Evolutionary conservation across 2,888 invertebrate species (phyloP).

Genomic region (Cylloceria caligata): DNA sequence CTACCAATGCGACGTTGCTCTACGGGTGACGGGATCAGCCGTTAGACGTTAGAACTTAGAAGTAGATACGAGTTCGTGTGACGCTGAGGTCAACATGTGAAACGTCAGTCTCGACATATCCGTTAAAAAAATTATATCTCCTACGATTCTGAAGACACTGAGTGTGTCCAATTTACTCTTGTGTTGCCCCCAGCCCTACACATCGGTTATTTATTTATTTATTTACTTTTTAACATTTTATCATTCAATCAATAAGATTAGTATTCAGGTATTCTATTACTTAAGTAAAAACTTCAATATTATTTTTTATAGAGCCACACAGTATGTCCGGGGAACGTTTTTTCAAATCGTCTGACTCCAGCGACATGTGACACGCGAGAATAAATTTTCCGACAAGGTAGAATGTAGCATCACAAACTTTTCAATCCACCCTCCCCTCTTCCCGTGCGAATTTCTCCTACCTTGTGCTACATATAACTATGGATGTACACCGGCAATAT

Average conservation of each 20-base stretch:
- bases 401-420: slow-evolving; percentile 16
- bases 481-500: background rate
- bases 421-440: background rate
- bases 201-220: no score
- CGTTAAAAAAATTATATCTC: no score
- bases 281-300: slow-evolving; percentile 45
- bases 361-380: slow-evolving; percentile 38
- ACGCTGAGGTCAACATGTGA: no score
- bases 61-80: no score
- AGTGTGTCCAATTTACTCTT: no score
- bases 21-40: no score
- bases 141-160: no score
- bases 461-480: background rate
- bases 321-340: slow-evolving; percentile 47
- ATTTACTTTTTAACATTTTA: slow-evolving; percentile 21
- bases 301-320: no score
- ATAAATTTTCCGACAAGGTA: slow-evolving; percentile 48
- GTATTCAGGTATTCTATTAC: slow-evolving; percentile 9
- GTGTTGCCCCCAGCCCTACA: no score
- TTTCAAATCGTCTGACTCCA: slow-evolving; percentile 32
- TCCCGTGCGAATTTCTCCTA: background rate
- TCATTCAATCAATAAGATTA: slow-evolving; percentile 43
- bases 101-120: no score
- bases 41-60: no score
- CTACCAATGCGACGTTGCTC: no score